Evolutionary conservation across 2,888 invertebrate genomes (phyloP).

Genomic region (Liopterus haemorrhoidalis): DNA sequence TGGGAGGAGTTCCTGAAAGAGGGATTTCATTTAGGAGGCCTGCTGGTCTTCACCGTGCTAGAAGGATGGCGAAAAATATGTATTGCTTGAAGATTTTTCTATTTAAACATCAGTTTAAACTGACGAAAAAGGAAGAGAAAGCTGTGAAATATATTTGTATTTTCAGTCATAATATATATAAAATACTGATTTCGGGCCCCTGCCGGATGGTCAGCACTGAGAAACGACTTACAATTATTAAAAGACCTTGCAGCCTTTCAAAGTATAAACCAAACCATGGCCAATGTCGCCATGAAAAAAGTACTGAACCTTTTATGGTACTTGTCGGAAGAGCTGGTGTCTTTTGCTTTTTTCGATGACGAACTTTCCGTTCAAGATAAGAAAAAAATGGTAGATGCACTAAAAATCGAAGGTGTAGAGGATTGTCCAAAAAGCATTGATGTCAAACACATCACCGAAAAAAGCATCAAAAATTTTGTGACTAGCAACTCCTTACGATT

Average conservation of each 20-base stretch:
- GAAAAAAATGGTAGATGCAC: neutral
- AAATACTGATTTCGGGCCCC: slow-evolving; percentile 7
- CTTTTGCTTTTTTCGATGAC: slow-evolving; percentile 1
- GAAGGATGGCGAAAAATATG: slow-evolving; percentile 33
- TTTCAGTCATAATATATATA: slow-evolving; percentile 6
- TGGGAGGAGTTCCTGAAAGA: neutral
- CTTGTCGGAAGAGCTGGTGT: neutral
- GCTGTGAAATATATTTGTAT: neutral
- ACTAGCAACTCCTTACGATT: slow-evolving; percentile 8
- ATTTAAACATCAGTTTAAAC: neutral
- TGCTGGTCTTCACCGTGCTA: slow-evolving; percentile 30
- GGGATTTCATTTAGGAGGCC: slow-evolving; percentile 25
- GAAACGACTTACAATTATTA: slow-evolving; percentile 16
- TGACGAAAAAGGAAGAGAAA: slow-evolving; percentile 12
- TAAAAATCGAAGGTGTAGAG: too few species aligned
- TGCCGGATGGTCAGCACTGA: slow-evolving; percentile 4
- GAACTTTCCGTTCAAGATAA: neutral
- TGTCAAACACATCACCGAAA: slow-evolving; percentile 2
- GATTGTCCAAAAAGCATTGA: too few species aligned
- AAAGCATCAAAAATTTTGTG: slow-evolving; percentile 12
- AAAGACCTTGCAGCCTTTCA: slow-evolving; percentile 12
- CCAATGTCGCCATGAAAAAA: slow-evolving; percentile 1
- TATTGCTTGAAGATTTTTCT: slow-evolving; percentile 20
- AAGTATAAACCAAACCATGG: slow-evolving; percentile 3
- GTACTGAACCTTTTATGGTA: slow-evolving; percentile 3